phyloP scores from a whole-genome alignment of 2,888 invertebrate species.

The Seira musarum region DNA sequence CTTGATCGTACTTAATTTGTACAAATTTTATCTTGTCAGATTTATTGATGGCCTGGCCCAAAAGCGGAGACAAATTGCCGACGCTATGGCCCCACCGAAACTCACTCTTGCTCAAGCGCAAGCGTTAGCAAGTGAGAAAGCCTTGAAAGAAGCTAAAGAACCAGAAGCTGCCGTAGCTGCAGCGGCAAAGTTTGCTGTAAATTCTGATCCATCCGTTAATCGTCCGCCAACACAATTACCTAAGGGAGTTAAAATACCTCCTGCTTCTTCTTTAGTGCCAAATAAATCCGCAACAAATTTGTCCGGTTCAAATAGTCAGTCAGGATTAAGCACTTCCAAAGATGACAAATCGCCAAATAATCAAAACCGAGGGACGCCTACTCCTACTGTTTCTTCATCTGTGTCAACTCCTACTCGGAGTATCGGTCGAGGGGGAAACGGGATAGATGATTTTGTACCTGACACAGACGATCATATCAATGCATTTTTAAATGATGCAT shows the following conservation, averaged over 20 bases:
- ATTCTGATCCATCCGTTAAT: constrained; percentile 59
- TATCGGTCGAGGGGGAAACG: constrained; percentile 71
- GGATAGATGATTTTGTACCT: constrained; percentile 83
- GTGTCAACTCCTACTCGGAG: constrained; percentile 30
- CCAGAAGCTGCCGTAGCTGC: constrained; percentile 50
- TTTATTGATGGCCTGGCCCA: constrained; percentile 84
- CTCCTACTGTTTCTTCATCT: constrained; percentile 30
- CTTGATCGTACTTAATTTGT: background rate
- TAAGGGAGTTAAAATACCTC: constrained; percentile 40
- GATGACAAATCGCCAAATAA: constrained; percentile 22
- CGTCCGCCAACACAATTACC: constrained; percentile 36
- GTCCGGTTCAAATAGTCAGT: constrained; percentile 19
- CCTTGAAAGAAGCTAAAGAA: constrained; percentile 59
- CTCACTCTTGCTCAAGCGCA: constrained; percentile 62
- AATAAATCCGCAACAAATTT: constrained; percentile 44
- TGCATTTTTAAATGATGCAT: constrained; percentile 61
- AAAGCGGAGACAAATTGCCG: constrained; percentile 82
- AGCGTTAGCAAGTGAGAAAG: constrained; percentile 60
- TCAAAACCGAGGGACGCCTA: constrained; percentile 9
- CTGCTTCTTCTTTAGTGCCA: constrained; percentile 52
- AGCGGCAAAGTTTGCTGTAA: constrained; percentile 56
- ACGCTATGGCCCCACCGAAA: constrained; percentile 72
- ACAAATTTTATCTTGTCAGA: constrained; percentile 64
- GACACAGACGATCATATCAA: constrained; percentile 75
- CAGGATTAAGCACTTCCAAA: constrained; percentile 11